Conservation (phyloP, 1,140 invertebrate genomes). For the Sinella curviseta region DNA sequence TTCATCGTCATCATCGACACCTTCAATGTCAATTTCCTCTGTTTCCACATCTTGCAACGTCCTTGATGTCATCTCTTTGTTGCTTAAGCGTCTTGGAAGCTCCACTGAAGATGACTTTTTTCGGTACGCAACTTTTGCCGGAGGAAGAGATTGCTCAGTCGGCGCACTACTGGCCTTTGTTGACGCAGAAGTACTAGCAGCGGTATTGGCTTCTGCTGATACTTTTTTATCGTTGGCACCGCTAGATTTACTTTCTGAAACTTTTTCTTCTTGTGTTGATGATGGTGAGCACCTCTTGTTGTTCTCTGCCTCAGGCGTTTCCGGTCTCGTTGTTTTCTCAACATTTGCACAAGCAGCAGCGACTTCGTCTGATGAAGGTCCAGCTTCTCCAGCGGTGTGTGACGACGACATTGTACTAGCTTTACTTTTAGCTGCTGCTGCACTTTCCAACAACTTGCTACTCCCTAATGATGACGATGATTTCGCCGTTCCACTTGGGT, state of each 20-base stretch:
- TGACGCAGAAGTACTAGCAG: background rate
- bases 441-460: background rate
- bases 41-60: background rate
- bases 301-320: conserved; percentile 8
- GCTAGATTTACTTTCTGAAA: background rate
- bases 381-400: conserved; percentile 13
- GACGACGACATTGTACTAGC: conserved; percentile 6
- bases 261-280: background rate
- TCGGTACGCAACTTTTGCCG: background rate
- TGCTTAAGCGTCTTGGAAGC: background rate
- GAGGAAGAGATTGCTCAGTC: background rate
- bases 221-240: no score
- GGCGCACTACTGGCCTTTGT: background rate
- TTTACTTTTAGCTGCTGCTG: background rate
- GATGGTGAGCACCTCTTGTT: conserved; percentile 3
- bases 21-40: background rate
- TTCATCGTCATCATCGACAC: background rate
- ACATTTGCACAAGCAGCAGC: background rate
- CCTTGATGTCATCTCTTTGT: background rate
- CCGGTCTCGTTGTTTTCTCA: background rate
- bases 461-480: background rate
- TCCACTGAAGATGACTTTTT: background rate
- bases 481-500: background rate
- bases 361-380: background rate
- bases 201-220: no score